Conservation (phyloP, 2,888 invertebrate genomes). For the Papilio gigon region DNA sequence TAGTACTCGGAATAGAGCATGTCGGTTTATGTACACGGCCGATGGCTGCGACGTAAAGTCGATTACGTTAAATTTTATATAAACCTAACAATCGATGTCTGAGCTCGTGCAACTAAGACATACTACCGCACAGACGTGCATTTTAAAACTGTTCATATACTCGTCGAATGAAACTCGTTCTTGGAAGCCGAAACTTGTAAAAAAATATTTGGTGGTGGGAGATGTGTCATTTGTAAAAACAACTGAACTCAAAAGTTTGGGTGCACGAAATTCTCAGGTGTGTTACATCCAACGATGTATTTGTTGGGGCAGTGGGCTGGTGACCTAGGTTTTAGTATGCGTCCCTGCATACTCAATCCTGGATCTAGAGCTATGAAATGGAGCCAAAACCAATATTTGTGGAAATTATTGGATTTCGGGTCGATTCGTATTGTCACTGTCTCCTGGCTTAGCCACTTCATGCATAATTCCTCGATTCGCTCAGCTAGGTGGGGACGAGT, state of each 20-base stretch:
- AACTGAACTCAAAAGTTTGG: too few species aligned
- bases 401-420: conserved; percentile 32
- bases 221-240: too few species aligned
- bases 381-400: conserved; percentile 33
- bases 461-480: conserved; percentile 20
- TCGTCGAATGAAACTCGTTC: too few species aligned
- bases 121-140: conserved; percentile 42
- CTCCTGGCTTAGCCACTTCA: conserved; percentile 16
- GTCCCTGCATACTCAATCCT: conserved; percentile 18
- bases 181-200: too few species aligned
- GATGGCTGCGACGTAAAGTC: conserved; percentile 67
- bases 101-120: conserved; percentile 53
- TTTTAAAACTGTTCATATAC: conserved; percentile 22
- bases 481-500: conserved; percentile 8
- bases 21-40: conserved; percentile 69
- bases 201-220: too few species aligned
- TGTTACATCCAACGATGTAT: conserved; percentile 1
- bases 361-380: conserved; percentile 28
- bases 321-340: conserved; percentile 30
- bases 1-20: conserved; percentile 73
- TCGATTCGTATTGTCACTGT: conserved; percentile 29
- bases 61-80: conserved; percentile 75
- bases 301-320: conserved; percentile 6
- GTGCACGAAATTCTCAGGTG: too few species aligned
- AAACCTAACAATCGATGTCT: conserved; percentile 68